Base-by-base conservation (phyloP, 1,140 invertebrate genomes). In the Bombus sylvicola region DNA sequence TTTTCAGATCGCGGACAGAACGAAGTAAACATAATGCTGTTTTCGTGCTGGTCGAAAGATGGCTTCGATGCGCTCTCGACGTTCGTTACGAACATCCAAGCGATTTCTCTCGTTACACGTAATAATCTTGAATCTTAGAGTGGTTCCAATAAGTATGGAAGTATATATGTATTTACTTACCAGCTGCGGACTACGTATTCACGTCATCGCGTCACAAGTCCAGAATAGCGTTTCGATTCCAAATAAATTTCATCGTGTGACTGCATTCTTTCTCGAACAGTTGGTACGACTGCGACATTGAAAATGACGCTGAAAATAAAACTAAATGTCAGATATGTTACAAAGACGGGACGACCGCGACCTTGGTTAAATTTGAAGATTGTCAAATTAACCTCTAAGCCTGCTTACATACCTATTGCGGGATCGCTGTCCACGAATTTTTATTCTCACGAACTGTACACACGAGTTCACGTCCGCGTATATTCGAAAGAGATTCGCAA, bases 291-390 rank as follows among this genome's bases (percentile, higher is more conserved):
- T 28, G 18, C 12, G 18, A 69, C 10, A 3, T 3, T 28, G 28
- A 5, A 72, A n/a, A 59, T 34, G 73, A 68, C 12, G 53, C 57
- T 80, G 68, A 28, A 47, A 74, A 74, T 74, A 57, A 74, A 85
- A 81, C 74, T 73, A 28, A 66, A 64, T 43, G 43, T 47, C n/a
- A 43, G 47, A 75, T 57, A 57, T 8, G 47, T 77, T 25, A 31
- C 13, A 34, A 53, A 18, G 43, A 75, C 22, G 9, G 18, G 1
- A n/a, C 22, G 71, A 75, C n/a, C 47, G 37, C 59, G 66, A 59
- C 43, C 72, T 80, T 62, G 83, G 77, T 72, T 80, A 85, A 72
- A 85, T 80, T 83, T 68, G 53, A 72, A 64, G 28, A 73, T 80
- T 22, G 41, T 57, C 13, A n/a, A 83, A 69, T 47, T 69, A 41